phyloP scores from a whole-genome alignment of 2,797 vertebrate genomes.

The Saxicola maurus region DNA sequence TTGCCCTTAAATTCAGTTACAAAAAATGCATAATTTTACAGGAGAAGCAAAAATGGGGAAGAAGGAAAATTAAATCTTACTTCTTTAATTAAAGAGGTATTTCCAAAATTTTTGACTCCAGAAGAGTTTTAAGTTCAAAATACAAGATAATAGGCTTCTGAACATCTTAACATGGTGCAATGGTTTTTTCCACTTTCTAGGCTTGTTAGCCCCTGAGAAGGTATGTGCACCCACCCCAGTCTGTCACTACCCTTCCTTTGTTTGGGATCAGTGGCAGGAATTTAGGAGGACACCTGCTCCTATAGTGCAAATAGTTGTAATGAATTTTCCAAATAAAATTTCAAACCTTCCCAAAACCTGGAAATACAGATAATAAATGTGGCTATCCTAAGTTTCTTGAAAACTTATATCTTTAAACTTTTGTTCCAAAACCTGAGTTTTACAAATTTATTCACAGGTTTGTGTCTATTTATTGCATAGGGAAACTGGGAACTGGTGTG shows the following conservation, averaged over 20 bases:
- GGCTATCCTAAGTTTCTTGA: background rate
- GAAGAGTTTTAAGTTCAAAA: background rate
- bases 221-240: fast-evolving
- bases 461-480: background rate
- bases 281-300: background rate
- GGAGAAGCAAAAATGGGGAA: background rate
- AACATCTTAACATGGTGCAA: background rate
- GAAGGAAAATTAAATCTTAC: background rate
- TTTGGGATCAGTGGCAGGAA: background rate
- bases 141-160: background rate
- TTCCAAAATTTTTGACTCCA: background rate
- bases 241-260: background rate
- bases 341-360: background rate
- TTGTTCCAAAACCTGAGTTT: background rate
- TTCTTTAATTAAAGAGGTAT: background rate
- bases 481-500: background rate
- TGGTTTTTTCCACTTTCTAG: background rate
- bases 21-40: background rate
- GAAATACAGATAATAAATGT: background rate
- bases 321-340: background rate
- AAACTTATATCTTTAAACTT: background rate
- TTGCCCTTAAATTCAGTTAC: background rate
- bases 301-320: background rate
- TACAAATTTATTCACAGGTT: background rate
- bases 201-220: background rate